These are phyloP conservation scores for Pheosia tremula DNA, from an alignment of 2,888 invertebrate genomes.

Conservation along the genomic window DNA sequence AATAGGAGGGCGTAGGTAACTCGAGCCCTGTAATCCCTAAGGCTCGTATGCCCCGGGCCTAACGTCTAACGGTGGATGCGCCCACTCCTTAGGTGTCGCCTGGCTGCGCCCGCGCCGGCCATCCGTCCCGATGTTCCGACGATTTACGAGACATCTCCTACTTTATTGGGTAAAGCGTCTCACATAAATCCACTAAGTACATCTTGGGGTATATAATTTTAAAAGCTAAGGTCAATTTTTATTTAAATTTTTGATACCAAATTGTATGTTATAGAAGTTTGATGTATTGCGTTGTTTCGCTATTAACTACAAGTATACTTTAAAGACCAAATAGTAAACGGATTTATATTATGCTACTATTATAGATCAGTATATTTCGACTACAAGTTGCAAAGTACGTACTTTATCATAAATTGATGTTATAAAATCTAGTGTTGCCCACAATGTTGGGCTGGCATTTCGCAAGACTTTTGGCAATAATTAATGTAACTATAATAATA, in stretches of 20 bases:
- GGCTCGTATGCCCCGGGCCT: slow-evolving; percentile 43
- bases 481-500: no score
- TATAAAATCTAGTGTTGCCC: no score
- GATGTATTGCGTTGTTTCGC: slow-evolving; percentile 10
- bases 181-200: slow-evolving; percentile 75
- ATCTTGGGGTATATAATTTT: slow-evolving; percentile 63
- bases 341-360: no score
- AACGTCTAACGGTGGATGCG: slow-evolving; percentile 71
- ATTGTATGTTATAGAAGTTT: slow-evolving; percentile 9
- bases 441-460: no score
- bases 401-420: no score
- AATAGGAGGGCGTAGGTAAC: slow-evolving; percentile 40
- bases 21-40: slow-evolving; percentile 42
- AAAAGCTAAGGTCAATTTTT: slow-evolving; percentile 53
- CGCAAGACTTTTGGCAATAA: no score
- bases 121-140: slow-evolving; percentile 65
- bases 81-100: slow-evolving; percentile 79
- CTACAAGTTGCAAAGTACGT: no score
- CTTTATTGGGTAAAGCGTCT: slow-evolving; percentile 78
- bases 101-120: slow-evolving; percentile 47
- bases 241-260: slow-evolving; percentile 45
- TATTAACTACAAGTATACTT: background rate
- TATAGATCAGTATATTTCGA: no score
- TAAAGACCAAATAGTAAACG: no score
- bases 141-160: slow-evolving; percentile 79